Base-by-base conservation (phyloP, 2,113 vertebrate genomes). In the Takifugu flavidus region DNA sequence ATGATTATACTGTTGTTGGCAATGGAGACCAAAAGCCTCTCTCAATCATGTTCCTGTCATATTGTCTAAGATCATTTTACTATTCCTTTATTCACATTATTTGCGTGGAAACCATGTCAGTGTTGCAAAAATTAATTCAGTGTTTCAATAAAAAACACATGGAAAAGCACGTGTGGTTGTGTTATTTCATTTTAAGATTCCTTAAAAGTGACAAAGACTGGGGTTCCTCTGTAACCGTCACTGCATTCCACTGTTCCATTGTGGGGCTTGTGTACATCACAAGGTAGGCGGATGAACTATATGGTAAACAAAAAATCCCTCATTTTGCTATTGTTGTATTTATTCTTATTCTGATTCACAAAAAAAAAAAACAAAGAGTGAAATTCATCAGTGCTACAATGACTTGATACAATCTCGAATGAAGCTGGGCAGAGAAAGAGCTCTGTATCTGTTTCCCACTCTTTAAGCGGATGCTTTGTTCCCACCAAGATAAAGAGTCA, bases 71-170 rank as follows among this genome's bases (percentile, higher is more conserved):
- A 49, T n/a, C 26, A 6, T 28, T 76, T 72, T 65, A 70, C 75
- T 59, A 56, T 20, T 80, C 3, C 56, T 59, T 71, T 62, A 43
- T 74, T 65, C 6, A 3, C 60, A 55, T 67, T 49, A 3, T 45
- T 46, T 56, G 68, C 62, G 26, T 75, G 70, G 49, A 63, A 68
- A 53, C 69, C 15, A 71, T 74, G 66, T 69, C 78, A 79, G 62
- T 81, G 67, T 79, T 77, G 39, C 25, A 77, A 74, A 62, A 62
- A 64, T 53, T 80, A 82, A 85, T 56, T 63, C 50, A 71, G 56
- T 70, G 66, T 86, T 84, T 77, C 44, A 90, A 90, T 87, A 85
- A 91, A 49, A 86, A 51, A 53, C 57, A 80, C 67, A 77, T 69
- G 64, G 56, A 58, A 12, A 82, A 68, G 28, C 46, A 4, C 70